Evolutionary conservation across 1,140 invertebrate genomes (phyloP).

Genomic region (Heliconius nattereri): DNA sequence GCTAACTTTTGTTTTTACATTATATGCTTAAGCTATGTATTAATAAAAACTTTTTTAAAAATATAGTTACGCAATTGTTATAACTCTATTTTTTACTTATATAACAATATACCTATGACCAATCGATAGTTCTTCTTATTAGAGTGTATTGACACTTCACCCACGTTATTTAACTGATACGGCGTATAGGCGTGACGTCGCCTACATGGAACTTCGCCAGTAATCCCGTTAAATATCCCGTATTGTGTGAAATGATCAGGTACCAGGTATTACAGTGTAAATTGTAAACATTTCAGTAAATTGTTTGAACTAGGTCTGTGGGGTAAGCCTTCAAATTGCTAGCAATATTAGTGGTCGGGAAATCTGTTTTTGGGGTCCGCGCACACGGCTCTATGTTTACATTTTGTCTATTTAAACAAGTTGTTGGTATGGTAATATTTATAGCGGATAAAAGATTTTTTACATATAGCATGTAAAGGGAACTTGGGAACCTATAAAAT

Average conservation of each 20-base stretch:
- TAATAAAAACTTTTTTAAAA: not conserved
- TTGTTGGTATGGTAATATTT: not conserved
- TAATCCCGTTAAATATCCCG: not conserved
- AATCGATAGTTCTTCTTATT: not conserved
- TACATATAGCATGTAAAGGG: no score
- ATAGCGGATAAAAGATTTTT: not conserved
- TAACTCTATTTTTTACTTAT: not conserved
- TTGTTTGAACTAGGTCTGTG: conserved; percentile 22
- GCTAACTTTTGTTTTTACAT: conserved; percentile 33
- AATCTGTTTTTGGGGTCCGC: conserved; percentile 41
- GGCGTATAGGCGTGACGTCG: not conserved
- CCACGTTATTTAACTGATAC: not conserved
- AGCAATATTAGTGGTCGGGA: conserved; percentile 23
- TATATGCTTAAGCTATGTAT: not conserved
- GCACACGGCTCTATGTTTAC: conserved; percentile 50
- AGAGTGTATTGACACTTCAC: not conserved
- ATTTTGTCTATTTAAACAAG: conserved; percentile 45
- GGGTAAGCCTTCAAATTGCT: not conserved
- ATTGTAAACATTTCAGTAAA: conserved; percentile 12
- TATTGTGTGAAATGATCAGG: not conserved
- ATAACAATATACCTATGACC: not conserved
- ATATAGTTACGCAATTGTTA: not conserved
- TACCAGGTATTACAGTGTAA: not conserved
- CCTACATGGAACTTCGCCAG: not conserved
- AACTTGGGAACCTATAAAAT: no score